Base-by-base conservation (phyloP, 2,888 invertebrate species). In the Oeneis ivallda region DNA sequence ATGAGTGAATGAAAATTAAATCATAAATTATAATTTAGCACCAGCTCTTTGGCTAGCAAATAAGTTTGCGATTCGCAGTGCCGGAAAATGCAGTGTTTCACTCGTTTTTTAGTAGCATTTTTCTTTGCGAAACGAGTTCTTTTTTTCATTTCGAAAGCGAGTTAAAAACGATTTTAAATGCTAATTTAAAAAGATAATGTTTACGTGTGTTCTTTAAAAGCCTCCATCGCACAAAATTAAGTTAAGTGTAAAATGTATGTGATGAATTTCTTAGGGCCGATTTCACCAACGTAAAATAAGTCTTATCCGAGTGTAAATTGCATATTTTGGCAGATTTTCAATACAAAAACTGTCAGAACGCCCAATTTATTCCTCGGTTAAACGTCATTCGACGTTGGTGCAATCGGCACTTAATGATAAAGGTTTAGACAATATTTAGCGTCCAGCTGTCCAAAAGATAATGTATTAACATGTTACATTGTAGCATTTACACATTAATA, bases 11-110 rank as follows among this genome's bases (percentile, higher is more conserved):
- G 26, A 26, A 26, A 26, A n/a, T n/a, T 0, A 43, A n/a, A 6
- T 43, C 15, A 47, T 47, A 2, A 47, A 1, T 2, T 17, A 47
- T 17, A 1, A 53, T 5, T 37, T 17, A 37, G 13, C 39, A 41
- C 39, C 11, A 6, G 17, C 56, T 39, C 56, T 0, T 4, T 13
- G 6, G n/a, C 49, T 39, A 39, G 19, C 49, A 60, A 60, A 60
- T 19, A 17, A 47, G 49, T 49, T 49, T 37, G 19, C 60, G n/a
- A 49, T 49, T 39, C 49, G 49, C 15, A 49, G 37, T 47, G 60
- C 60, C 37, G 59, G 47, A 59, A 59, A 47, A 59, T 59, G 49
- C 49, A 47, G 47, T 60, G 60, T 60, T 49, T 49, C 58, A 58
- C 11, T 58, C 15, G 45, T 58, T 58, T 58, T 58, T 58, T 8